Base-by-base conservation (phyloP, 2,113 vertebrate genomes). In the Lophius piscatorius region DNA sequence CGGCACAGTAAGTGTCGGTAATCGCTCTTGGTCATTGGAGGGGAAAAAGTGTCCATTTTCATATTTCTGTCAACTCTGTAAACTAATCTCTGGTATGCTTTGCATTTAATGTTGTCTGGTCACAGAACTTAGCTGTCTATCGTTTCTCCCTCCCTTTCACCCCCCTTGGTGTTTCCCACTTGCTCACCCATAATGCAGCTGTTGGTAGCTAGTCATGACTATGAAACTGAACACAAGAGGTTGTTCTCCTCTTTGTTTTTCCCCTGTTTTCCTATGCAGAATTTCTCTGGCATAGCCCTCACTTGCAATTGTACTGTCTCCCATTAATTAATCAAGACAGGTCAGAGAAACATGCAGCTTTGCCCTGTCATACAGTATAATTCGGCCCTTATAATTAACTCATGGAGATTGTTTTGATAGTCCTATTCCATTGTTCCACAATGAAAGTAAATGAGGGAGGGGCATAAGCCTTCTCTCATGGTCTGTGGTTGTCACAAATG, bases 401-500 rank as follows among this genome's bases (percentile, higher is more conserved):
- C 74, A 64, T 31, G 39, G 38, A 59, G 39, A 64, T 60, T 48
- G 59, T 75, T 67, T 68, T 52, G 34, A 69, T 78, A 34, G 29
- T 54, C 45, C 39, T 4, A 22, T 70, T 69, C 74, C 66, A 83
- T 70, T 80, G 76, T 85, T 76, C 49, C 63, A 46, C 63, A 71
- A 66, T 79, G 56, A 75, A 75, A 81, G 41, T 48, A 24, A 61
- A 79, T 46, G 36, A 59, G 39, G 24, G 58, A 67, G 48, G 45
- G 62, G 61, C 54, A 48, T 24, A 38, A 49, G 46, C 26, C 48
- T 59, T 80, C 70, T 51, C 75, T 66, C 58, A 57, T 64, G 79
- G 72, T 74, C 51, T 84, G 65, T 45, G 60, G 72, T 80, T 78
- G 83, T 83, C 78, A 73, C 63, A 79, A 70, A 80, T 81, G 81